Base-by-base conservation (phyloP, 1,140 invertebrate genomes). In the Drosophila pseudoananassae region DNA sequence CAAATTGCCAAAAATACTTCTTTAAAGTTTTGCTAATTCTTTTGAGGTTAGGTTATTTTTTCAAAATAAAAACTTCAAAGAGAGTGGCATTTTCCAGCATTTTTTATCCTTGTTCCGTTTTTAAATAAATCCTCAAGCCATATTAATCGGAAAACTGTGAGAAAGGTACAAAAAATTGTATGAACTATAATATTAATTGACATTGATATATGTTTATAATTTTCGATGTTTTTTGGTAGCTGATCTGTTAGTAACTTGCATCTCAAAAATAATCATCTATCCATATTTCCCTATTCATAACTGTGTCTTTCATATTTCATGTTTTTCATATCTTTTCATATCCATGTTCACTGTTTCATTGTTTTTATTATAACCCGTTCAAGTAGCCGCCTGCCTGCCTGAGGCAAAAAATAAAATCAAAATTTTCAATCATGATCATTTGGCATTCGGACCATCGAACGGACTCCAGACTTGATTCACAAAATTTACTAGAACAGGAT, bases 301-400 rank as follows among this genome's bases (percentile, higher is more conserved):
- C 0, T 43, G 29, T 36, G 10, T 36, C 15, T 38, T 25, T 23
- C 33, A 49, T 46, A 17, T 36, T 52, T 5, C 27, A 15, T 52
- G 3, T 43, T 64, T 45, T 29, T 53, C 3, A 20, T 20, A 5
- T 17, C 17, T 33, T 66, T 68, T 25, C n/a, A 63, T 61, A 31
- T 9, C 8, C 33, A 36, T 63, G n/a, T 57, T 46, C 0, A 43
- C 49, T 56, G 15, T 60, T 68, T 20, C 40, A 40, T 63, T 29
- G 31, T 15, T 50, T 50, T 29, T 14, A 14, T 43, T 17, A 6
- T 6, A 58, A 64, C 38, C 69, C 75, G 69, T 83, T 74, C 47
- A 71, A 58, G 70, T 74, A 57, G 56, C 70, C 79, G 72, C 59
- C 71, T 63, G 79, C 64, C 78, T 61, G 76, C 80, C 64, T 49